A percentile compares a stretch with the other conserved stretches of the same genome.
These are phyloP conservation scores for Phaetusa simplex DNA, from an alignment of 2,113 vertebrate species.

Conservation along the genomic window DNA sequence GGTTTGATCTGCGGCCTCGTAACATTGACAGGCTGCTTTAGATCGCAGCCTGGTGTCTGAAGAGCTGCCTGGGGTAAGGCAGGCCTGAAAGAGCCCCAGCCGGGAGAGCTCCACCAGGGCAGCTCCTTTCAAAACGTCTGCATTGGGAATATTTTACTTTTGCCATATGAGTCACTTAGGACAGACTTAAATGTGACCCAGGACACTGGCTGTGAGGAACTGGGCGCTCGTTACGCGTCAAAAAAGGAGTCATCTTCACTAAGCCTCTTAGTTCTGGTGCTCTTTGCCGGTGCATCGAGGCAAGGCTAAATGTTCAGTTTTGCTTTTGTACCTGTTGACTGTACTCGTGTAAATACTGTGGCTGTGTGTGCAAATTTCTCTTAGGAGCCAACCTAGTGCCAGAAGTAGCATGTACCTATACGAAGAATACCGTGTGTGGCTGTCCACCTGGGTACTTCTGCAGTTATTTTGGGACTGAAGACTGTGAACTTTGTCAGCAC, in stretches of 20 bases:
- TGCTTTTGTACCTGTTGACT: not conserved
- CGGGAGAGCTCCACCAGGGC: not conserved
- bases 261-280: not conserved
- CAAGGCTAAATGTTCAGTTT: not conserved
- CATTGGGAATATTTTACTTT: not conserved
- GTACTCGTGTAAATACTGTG: not conserved
- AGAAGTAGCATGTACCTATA: not conserved
- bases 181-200: not conserved
- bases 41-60: not conserved
- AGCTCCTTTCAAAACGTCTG: not conserved
- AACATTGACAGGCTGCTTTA: not conserved
- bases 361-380: not conserved
- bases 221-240: not conserved
- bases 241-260: not conserved
- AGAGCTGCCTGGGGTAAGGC: not conserved
- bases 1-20: not conserved
- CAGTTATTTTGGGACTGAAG: not conserved
- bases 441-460: slow-evolving; percentile 3
- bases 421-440: not conserved
- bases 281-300: not conserved
- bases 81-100: not conserved
- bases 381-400: not conserved
- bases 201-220: not conserved
- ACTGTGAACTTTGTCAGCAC: not conserved
- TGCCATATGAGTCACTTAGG: not conserved